Evolutionary conservation across 2,797 vertebrate genomes (phyloP).

Genomic region (Pipistrellus nathusii): DNA sequence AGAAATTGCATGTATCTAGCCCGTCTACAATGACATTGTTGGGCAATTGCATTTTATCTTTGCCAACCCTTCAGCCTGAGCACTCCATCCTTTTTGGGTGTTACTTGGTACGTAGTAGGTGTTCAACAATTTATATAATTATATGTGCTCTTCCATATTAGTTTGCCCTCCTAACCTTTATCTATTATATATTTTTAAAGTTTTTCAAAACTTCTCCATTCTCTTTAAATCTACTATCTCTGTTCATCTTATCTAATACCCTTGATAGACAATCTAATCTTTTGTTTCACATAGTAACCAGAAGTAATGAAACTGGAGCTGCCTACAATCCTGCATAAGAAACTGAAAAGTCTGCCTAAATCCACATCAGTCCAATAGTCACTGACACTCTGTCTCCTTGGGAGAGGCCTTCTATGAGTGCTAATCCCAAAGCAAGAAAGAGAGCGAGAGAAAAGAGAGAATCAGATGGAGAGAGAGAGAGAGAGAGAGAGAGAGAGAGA

Average conservation of each 20-base stretch:
- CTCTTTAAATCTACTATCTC: background rate
- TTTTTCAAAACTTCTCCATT: background rate
- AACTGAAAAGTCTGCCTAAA: background rate
- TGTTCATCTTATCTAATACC: background rate
- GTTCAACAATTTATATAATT: background rate
- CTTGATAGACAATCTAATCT: background rate
- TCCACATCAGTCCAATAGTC: background rate
- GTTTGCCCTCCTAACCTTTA: background rate
- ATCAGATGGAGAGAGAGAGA: background rate
- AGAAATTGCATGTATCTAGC: background rate
- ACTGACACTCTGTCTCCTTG: too few species aligned
- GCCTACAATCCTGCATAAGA: background rate
- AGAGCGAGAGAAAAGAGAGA: too few species aligned
- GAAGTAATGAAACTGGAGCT: background rate
- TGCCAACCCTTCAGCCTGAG: background rate
- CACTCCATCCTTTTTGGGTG: background rate
- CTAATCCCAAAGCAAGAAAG: background rate
- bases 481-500: background rate
- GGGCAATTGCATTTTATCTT: background rate
- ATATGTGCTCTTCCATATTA: background rate
- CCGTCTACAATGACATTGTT: background rate
- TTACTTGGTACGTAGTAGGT: background rate
- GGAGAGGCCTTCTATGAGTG: background rate
- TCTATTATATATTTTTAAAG: background rate
- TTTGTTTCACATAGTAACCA: background rate